Base-by-base conservation (phyloP, 92 coral and sea anemone genomes). In the Siderastrea siderea region DNA sequence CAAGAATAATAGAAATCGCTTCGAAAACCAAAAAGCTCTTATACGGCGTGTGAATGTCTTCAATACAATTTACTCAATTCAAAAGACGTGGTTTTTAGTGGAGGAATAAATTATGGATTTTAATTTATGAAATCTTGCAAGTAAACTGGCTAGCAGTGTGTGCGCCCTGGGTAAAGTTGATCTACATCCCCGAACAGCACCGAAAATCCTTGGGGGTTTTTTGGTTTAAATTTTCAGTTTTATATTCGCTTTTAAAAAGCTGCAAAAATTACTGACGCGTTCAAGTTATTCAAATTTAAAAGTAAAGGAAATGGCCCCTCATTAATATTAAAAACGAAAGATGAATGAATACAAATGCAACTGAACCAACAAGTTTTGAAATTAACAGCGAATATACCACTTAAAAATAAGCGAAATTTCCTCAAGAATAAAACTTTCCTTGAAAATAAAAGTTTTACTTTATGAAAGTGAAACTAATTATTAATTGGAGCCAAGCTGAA, bases 131-230 rank as follows among this genome's bases (percentile, higher is more conserved):
- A 90, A 63, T 59, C 48, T 66, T 74, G 68, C 78, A 66, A 44
- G 43, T 45, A 90, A 71, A 58, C 90, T 79, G 93, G 5, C 89
- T 80, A 67, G 90, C 90, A 90, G 90, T 80, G 44, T 80, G 54
- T 73, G 14, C 10, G 66, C 78, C 66, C 38, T 60, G 9, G 45
- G 86, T 55, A 58, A 59, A 71, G 57, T 60, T 19, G 58, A 57
- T 57, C 43, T 69, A 61, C 55, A 14, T 38, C 52, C 53, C 54
- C 13, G 38, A 14, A 67, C 44, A 76, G 13, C 38, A 19, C n/a
- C 38, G 10, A 13, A 79, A 48, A 5, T 6, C 46, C 19, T 38
- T 65, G 38, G 38, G 38, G 38, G 38, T 64, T 79, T 50, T 16
- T 45, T 68, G 11, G 10, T 9, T 68, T 57, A 51, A 53, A 80